Conservation (phyloP, 2,888 invertebrate species). For the Lepidocyrtoides sp. region DNA sequence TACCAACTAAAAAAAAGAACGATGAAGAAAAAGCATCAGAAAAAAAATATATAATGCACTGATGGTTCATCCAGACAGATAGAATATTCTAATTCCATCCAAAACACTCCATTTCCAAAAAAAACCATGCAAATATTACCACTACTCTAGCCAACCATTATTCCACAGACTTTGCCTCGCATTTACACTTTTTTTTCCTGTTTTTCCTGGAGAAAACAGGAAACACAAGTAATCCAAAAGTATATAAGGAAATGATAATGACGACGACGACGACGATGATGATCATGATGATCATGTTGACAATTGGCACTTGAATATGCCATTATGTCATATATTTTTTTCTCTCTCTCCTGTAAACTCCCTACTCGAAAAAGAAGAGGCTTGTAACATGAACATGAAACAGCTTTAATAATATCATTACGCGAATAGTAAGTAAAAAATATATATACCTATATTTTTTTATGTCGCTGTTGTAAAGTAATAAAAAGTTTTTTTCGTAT, state of each 20-base stretch:
- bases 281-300: constrained; percentile 19
- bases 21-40: neutral
- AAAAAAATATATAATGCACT: neutral
- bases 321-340: neutral
- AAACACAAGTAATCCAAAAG: too few species aligned
- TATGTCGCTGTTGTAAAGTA: neutral
- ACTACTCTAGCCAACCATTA: too few species aligned
- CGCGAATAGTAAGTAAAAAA: neutral
- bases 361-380: too few species aligned
- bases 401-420: too few species aligned
- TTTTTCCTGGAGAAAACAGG: neutral
- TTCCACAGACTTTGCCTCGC: neutral
- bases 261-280: too few species aligned
- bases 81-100: too few species aligned
- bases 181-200: neutral
- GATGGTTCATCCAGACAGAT: too few species aligned
- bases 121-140: too few species aligned
- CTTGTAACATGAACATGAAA: too few species aligned
- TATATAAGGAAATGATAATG: neutral
- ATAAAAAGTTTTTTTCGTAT: neutral
- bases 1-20: neutral
- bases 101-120: too few species aligned
- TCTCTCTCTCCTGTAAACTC: too few species aligned
- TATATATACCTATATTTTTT: neutral
- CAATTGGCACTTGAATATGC: neutral